phyloP scores from a whole-genome alignment of 2,888 invertebrate species.

The Tolmerus cingulatus region DNA sequence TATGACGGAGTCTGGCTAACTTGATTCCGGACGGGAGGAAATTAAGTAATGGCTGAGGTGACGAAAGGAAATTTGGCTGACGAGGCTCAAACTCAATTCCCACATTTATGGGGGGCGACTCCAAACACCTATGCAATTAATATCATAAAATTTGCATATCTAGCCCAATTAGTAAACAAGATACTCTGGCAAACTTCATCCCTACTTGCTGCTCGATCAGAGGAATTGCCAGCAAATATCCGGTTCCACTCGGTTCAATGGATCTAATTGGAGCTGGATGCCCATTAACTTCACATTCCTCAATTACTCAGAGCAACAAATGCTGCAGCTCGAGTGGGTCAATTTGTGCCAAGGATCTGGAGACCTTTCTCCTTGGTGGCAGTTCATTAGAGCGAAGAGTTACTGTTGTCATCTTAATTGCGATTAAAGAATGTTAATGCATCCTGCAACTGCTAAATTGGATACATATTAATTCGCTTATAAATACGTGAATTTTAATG shows the following conservation, averaged over 20 bases:
- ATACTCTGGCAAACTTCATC: not conserved
- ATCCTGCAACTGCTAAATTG: not conserved
- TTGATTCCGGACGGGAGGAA: not conserved
- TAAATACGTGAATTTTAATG: conserved; percentile 14
- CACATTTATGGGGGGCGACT: not conserved
- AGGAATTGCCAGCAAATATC: conserved; percentile 28
- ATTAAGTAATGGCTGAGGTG: conserved; percentile 25
- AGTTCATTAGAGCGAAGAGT: conserved; percentile 8
- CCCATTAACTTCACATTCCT: conserved; percentile 32
- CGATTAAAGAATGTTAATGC: conserved; percentile 21
- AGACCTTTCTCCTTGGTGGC: not conserved
- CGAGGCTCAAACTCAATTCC: conserved; percentile 20
- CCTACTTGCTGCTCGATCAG: not conserved
- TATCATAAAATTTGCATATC: conserved; percentile 23
- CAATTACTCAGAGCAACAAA: conserved; percentile 38
- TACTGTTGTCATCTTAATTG: conserved; percentile 30
- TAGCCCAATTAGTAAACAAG: conserved; percentile 35
- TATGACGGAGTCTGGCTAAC: not conserved
- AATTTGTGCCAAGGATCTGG: conserved; percentile 10
- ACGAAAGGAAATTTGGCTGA: conserved; percentile 1
- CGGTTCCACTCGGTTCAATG: conserved; percentile 30
- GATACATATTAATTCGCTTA: not conserved
- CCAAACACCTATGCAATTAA: not conserved
- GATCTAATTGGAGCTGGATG: conserved; percentile 24
- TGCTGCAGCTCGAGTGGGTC: not conserved